Base-by-base conservation (phyloP, 2,113 vertebrate genomes). In the Anoplopoma fimbria region DNA sequence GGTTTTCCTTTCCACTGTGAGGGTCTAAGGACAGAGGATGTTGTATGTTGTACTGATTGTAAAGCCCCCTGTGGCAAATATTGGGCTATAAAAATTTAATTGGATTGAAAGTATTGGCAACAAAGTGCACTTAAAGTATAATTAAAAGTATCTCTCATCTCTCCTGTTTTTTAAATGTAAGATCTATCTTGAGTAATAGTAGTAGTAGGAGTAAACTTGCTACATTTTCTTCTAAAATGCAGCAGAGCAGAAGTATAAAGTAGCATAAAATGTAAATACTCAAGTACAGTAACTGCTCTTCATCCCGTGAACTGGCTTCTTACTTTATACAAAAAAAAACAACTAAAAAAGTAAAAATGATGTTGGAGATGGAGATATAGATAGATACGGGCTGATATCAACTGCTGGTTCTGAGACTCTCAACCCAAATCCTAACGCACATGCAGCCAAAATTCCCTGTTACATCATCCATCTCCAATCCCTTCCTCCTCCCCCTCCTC, bases 391-490 rank as follows among this genome's bases (percentile, higher is more conserved):
- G 57, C 67, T 91, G 81, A 63, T 80, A 83, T 82, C 45, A 80
- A 80, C 51, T 83, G 79, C 69, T 49, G 81, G 86, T 86, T 84
- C 77, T 82, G 63, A 82, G 85, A 75, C 82, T 84, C 84, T 89
- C 79, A 29, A 86, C 85, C 87, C 81, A 84, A 90, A 88, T 84
- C 82, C 69, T 75, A 78, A 91, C 53, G 62, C 88, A 75, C 86
- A 51, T 7, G 49, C 21, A 89, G 89, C 85, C 91, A 89, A 90
- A 90, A 90, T 83, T 90, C 88, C 81, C 60, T 88, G 90, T 93
- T 92, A 93, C 92, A 92, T 93, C 90, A 92, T 89, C 83, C 82
- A 88, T 91, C 87, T 91, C 79, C 82, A 91, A 91, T 88, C 81
- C 88, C 83, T 72, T 87, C 90, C 78, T 92, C 87, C 86, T 77